Base-by-base conservation (phyloP, 2,888 invertebrate genomes). In the Oxytorus armatus region DNA sequence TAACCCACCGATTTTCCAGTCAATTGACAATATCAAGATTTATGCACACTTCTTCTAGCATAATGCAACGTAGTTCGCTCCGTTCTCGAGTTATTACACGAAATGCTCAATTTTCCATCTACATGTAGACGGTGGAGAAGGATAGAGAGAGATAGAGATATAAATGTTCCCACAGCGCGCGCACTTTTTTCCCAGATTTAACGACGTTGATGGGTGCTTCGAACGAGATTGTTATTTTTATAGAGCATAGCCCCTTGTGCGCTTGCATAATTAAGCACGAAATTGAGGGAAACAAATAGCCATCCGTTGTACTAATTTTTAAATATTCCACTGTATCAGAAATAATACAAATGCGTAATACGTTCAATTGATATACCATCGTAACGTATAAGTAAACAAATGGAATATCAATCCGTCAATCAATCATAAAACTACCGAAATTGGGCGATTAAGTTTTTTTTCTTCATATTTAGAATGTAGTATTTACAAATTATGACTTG, bases 21-120 rank as follows among this genome's bases (percentile, higher is more conserved):
- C 75, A 68, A 76, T 63, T 51, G 75, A 42, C 49, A n/a, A 29
- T 47, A 63, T 65, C 47, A 47, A 44, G 8, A 29, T 70, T 47
- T 76, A 68, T 68, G 36, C 29, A 51, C 47, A 68, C 47, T 39
- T 33, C 8, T 49, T 18, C 39, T 14, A n/a, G 25, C 11, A 57
- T 57, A 75, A 66, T 65, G 55, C 65, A 39, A 29, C 42, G 42
- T 16, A 29, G 11, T 59, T 59, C 29, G 21, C 44, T 47, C 29
- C 16, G 59, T 59, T 42, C 36, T n/a, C 47, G 16, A 25, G 1
- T 21, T 25, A 36, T 47, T 47, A 39, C 33, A 42, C 14, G 47
- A 16, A 55, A 61, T 53, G 53, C 61, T 42, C 44, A 63, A 61
- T 61, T 76, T 61, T 16, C 49, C 33, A 61, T 59, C 25, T n/a